phyloP scores from a whole-genome alignment of 1,140 invertebrate genomes.

The Atta colombica region DNA sequence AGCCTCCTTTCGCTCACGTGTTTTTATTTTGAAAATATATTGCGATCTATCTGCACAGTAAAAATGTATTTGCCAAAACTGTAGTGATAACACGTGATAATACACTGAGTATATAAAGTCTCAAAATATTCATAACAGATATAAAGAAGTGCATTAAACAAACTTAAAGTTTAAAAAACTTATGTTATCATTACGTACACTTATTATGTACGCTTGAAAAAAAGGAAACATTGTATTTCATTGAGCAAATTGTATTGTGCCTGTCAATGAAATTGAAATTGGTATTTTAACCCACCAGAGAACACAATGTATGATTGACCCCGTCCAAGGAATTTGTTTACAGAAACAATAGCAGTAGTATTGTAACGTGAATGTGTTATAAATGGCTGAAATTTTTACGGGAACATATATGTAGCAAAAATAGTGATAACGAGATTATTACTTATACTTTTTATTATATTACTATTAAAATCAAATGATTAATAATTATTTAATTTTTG shows the following conservation, averaged over 20 bases:
- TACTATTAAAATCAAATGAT: not conserved
- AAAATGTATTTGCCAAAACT: conserved; percentile 17
- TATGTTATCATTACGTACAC: not conserved
- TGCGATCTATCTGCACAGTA: not conserved
- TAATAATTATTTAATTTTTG: conserved; percentile 6
- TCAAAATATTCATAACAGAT: not conserved
- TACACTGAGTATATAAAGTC: not conserved
- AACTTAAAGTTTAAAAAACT: not conserved
- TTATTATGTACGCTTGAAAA: not conserved
- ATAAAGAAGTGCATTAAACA: not conserved
- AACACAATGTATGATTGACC: not conserved
- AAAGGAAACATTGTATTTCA: not conserved
- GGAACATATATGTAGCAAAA: not conserved
- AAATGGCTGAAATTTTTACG: not conserved
- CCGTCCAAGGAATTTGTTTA: conserved; percentile 9
- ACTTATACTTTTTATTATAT: too few relatives aligned
- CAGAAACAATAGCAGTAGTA: not conserved
- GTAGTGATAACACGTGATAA: not conserved
- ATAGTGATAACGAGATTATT: not conserved
- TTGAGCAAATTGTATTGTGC: not conserved
- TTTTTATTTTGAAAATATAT: conserved; percentile 41
- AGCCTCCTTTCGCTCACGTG: not conserved
- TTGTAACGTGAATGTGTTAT: not conserved
- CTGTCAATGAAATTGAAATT: not conserved
- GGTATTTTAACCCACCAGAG: not conserved